Evolutionary conservation across 2,797 vertebrate species (phyloP), one percentile per base, ranked within the genome.

Genomic region (Microtus agrestis): DNA sequence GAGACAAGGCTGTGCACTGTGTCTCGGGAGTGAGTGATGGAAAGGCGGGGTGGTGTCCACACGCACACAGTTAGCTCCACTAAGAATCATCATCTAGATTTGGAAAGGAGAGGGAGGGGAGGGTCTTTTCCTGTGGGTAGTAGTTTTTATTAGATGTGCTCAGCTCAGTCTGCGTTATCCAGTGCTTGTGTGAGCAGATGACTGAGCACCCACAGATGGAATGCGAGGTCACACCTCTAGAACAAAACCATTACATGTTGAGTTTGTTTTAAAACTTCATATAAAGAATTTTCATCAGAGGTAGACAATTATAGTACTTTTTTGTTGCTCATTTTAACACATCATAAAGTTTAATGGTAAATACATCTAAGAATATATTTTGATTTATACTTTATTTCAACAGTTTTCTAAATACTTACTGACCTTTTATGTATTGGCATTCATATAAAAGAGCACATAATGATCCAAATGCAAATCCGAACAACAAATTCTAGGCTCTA

Each of bases 361-460:
- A 81, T 65, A 81, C 54, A 81, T 25, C 31, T 81, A 34, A 81
- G 80, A 85, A 51, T 82, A 91, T 65, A 94, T 73, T 87, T 84
- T 43, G 89, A 73, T 92, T 81, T 92, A 37, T 96, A 87, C 82
- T 87, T 89, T 91, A 91, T 94, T 95, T 82, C 51, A 97, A 2
- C 90, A 48, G 46, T 91, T 87, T 73, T 95, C 54, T 59, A 94
- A 79, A 91, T 78, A 78, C 46, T 77, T 63, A 79, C 51, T 87
- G 51, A 86, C 63, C 51, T 51, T 96, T 65, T 80, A 29, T 89
- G 29, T 86, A 46, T 89, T 95, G 43, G 90, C 19, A 94, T 65
- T 94, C 77, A 91, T 25, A 43, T 78, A 31, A 93, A 93, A 95
- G 59, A 94, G 63, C 61, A 94, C 29, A 95, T 84, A 71, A 78